Base-by-base conservation (phyloP, 2,888 invertebrate genomes). In the Philopedon plagiatum region DNA sequence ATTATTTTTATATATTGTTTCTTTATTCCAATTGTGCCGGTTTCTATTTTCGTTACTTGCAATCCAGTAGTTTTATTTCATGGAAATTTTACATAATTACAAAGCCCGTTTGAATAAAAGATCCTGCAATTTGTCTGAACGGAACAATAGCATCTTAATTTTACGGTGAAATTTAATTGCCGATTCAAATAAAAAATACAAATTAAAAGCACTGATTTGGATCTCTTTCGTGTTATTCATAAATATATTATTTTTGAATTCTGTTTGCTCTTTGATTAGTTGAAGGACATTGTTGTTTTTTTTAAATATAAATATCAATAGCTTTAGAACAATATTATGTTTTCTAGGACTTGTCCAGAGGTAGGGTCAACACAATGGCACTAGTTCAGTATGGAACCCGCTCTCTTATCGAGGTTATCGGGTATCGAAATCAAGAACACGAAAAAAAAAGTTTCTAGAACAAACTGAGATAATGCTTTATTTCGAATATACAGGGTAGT, bases 131-230 rank as follows among this genome's bases (percentile, higher is more conserved):
- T 49, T 49, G 49, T 49, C 23, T 49, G 49, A 13, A 49, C 4
- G 3, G 23, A 49, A 49, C 49, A 49, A 49, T 49, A n/a, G 49
- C 23, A 49, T 49, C 49, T 49, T 49, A 49, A 49, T 49, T 49
- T 49, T 49, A 23, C 13, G 23, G 49, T 18, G 49, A 49, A 49
- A 49, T 49, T 23, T 49, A 49, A 49, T 49, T 49, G 23, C 49
- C 18, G 49, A 23, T 49, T 49, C 23, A 49, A 21, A 44, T 13
- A 18, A 41, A 41, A 44, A 44, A n/a, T 49, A 49, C 49, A 49
- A 23, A 49, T 49, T 49, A 49, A 49, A 49, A 11, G 23, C 23
- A 13, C 23, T 49, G 49, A 49, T 49, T 23, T 5, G 23, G n/a
- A 23, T 49, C 23, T 49, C 23, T 23, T n/a, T 49, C 23, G 49